Percentiles rank a stretch among this genome's conserved stretches.
Evolutionary conservation across 2,113 vertebrate species (phyloP).

Genomic region (Fulmarus glacialis): DNA sequence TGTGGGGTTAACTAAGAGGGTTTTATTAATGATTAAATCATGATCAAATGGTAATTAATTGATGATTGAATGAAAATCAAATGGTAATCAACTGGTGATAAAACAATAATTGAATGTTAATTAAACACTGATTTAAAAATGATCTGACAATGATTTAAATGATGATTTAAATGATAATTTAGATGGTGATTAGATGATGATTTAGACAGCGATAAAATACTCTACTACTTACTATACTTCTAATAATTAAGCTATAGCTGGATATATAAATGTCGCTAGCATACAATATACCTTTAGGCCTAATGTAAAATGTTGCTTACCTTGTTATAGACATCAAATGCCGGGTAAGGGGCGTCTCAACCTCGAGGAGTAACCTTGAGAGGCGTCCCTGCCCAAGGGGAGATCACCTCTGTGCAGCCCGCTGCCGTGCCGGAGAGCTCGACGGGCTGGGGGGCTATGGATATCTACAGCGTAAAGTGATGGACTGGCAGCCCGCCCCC

Average conservation of each 20-base stretch:
- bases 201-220: neutral
- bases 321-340: neutral
- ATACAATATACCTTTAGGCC: neutral
- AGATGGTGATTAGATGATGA: neutral
- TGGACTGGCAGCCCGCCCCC: no score
- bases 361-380: neutral
- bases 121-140: neutral
- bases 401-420: neutral
- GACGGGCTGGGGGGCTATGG: neutral
- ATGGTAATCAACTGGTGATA: neutral
- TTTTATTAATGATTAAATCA: neutral
- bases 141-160: neutral
- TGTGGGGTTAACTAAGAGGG: neutral
- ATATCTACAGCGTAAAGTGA: accelerated
- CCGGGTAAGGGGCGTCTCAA: neutral
- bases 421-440: neutral
- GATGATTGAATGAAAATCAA: neutral
- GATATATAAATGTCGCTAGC: neutral
- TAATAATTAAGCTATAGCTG: neutral
- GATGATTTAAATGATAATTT: neutral
- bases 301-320: neutral
- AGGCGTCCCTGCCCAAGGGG: neutral
- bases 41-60: neutral
- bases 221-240: neutral
- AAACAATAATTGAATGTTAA: neutral